Percentiles rank a stretch among this genome's conserved stretches.
Evolutionary conservation across 2,797 vertebrate species (phyloP).

Genomic region (Manis pentadactyla): DNA sequence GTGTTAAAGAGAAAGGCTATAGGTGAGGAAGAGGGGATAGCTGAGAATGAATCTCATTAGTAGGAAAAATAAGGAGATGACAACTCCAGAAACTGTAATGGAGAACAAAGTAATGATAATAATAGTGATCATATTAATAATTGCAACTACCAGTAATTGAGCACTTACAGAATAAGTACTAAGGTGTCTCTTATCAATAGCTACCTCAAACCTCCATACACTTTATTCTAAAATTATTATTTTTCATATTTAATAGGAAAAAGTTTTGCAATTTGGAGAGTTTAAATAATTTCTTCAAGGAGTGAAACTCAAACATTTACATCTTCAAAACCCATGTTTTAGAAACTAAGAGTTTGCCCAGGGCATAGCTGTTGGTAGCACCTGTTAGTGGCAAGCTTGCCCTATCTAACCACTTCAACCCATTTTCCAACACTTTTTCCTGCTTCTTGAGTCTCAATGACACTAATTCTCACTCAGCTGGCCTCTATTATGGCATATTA

Average conservation of each 20-base stretch:
- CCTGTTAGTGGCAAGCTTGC: not conserved
- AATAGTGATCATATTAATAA: not conserved
- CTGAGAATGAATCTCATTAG: not conserved
- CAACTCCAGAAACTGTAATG: not conserved
- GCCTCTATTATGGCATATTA: not conserved
- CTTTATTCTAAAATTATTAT: not conserved
- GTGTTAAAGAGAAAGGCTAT: not conserved
- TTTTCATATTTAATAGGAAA: not conserved
- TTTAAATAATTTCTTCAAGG: not conserved
- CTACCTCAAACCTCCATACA: not conserved
- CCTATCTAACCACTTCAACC: not conserved
- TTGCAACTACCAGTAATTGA: not conserved
- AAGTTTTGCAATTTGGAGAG: not conserved
- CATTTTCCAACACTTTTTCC: not conserved
- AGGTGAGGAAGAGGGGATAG: not conserved
- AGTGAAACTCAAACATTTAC: not conserved
- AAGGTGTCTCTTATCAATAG: not conserved
- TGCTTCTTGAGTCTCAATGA: not conserved
- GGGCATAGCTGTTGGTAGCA: fast-evolving
- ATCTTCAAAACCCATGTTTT: not conserved
- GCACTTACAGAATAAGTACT: not conserved
- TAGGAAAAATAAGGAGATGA: not conserved
- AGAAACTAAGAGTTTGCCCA: not conserved
- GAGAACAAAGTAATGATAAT: not conserved
- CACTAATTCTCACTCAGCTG: not conserved